phyloP scores from a whole-genome alignment of 1,140 invertebrate genomes.

The Sinella curviseta region DNA sequence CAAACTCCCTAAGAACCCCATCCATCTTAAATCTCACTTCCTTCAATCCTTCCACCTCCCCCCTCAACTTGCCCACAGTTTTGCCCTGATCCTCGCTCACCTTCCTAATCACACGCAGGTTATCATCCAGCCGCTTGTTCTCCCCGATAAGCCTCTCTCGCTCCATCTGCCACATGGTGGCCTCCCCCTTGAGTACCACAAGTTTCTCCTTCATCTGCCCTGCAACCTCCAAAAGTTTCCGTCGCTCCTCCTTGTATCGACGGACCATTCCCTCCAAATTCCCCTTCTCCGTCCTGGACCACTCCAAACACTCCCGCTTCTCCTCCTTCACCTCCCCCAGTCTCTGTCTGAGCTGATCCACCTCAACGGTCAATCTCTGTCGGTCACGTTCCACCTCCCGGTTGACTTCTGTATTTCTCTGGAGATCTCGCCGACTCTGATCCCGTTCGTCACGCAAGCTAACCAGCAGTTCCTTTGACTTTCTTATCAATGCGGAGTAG shows the following conservation, averaged over 20 bases:
- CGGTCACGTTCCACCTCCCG: not conserved
- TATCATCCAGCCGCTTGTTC: constrained; percentile 20
- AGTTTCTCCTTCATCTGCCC: too few species aligned
- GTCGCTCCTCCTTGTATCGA: too few species aligned
- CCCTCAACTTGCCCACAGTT: constrained; percentile 25
- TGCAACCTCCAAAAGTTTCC: too few species aligned
- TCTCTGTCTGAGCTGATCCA: not conserved
- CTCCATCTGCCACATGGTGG: too few species aligned
- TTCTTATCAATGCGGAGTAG: not conserved
- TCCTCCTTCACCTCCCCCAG: not conserved
- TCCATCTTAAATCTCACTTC: constrained; percentile 29
- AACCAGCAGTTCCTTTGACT: not conserved
- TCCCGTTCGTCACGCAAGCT: not conserved
- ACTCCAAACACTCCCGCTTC: too few species aligned
- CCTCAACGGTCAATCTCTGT: not conserved
- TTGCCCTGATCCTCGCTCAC: constrained; percentile 37
- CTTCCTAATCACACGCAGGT: constrained; percentile 33
- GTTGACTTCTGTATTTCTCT: not conserved
- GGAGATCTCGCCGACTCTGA: not conserved
- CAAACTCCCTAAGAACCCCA: constrained; percentile 26
- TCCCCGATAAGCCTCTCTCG: too few species aligned
- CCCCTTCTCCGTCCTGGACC: too few species aligned
- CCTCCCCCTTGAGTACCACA: too few species aligned
- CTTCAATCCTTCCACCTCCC: constrained; percentile 25
- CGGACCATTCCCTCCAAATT: too few species aligned